These are phyloP conservation scores for Enteromius radiatus DNA, from an alignment of 2,797 vertebrate species.

Conservation along the genomic window DNA sequence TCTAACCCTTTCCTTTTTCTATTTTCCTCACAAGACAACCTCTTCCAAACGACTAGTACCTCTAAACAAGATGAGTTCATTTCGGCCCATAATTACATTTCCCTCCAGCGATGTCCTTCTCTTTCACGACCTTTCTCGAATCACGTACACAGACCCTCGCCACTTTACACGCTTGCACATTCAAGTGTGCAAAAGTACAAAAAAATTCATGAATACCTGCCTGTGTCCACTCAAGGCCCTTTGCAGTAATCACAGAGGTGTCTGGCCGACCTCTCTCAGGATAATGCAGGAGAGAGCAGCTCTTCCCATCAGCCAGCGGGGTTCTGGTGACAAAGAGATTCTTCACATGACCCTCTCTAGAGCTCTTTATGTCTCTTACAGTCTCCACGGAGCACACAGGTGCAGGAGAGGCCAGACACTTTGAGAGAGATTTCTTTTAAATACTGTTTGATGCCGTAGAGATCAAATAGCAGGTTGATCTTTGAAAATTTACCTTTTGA, in stretches of 20 bases:
- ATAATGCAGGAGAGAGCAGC: constrained; percentile 58
- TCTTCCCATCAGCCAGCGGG: constrained; percentile 47
- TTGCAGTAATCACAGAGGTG: constrained; percentile 50
- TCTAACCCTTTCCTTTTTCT: constrained; percentile 4
- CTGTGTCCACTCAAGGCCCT: constrained; percentile 30
- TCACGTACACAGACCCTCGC: not conserved
- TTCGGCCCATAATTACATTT: constrained; percentile 6
- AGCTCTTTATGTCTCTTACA: constrained; percentile 44
- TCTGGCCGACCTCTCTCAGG: constrained; percentile 51
- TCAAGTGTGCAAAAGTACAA: not conserved
- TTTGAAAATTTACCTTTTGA: not conserved
- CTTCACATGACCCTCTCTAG: constrained; percentile 36
- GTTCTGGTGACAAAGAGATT: constrained; percentile 34
- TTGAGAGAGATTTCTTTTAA: constrained; percentile 31
- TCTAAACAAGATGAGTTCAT: constrained; percentile 22
- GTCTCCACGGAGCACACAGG: constrained; percentile 37
- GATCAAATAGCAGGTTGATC: not conserved
- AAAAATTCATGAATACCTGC: constrained; percentile 19
- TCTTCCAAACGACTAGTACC: constrained; percentile 45
- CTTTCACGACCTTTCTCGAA: constrained; percentile 2
- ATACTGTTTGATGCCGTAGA: not conserved
- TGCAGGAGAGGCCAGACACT: constrained; percentile 51
- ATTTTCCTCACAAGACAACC: constrained; percentile 30
- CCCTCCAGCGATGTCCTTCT: not conserved
- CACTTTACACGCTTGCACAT: not conserved